These are phyloP conservation scores for Passer domesticus DNA, from an alignment of 2,113 vertebrate species.

Conservation along the genomic window DNA sequence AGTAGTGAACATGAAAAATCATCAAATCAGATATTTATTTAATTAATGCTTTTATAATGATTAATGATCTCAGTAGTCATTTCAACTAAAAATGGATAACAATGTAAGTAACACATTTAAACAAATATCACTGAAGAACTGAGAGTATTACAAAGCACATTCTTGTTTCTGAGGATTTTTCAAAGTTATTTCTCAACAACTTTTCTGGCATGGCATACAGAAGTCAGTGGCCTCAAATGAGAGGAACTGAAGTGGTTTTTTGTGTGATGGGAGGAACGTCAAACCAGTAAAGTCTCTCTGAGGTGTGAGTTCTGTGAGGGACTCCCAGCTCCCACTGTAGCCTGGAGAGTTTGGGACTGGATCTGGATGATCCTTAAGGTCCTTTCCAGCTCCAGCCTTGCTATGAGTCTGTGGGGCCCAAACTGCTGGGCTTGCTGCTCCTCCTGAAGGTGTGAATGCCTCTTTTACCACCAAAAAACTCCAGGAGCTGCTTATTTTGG, in stretches of 20 bases:
- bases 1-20: slow-evolving; percentile 28
- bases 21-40: slow-evolving; percentile 54
- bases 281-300: background rate
- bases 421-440: background rate
- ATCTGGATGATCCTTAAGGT: background rate
- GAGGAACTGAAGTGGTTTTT: background rate
- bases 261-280: background rate
- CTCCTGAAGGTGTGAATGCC: background rate
- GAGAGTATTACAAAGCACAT: background rate
- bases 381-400: background rate
- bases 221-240: background rate
- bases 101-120: background rate
- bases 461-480: background rate
- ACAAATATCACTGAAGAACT: background rate
- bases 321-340: background rate
- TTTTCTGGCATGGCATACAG: background rate
- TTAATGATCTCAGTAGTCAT: slow-evolving; percentile 43
- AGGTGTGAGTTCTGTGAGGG: background rate
- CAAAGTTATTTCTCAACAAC: background rate
- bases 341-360: background rate
- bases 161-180: background rate
- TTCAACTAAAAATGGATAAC: slow-evolving; percentile 50
- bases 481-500: background rate
- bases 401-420: background rate
- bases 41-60: slow-evolving; percentile 57